Base-by-base conservation (phyloP, 2,797 vertebrate genomes). In the Poeciliopsis paucimaculata region DNA sequence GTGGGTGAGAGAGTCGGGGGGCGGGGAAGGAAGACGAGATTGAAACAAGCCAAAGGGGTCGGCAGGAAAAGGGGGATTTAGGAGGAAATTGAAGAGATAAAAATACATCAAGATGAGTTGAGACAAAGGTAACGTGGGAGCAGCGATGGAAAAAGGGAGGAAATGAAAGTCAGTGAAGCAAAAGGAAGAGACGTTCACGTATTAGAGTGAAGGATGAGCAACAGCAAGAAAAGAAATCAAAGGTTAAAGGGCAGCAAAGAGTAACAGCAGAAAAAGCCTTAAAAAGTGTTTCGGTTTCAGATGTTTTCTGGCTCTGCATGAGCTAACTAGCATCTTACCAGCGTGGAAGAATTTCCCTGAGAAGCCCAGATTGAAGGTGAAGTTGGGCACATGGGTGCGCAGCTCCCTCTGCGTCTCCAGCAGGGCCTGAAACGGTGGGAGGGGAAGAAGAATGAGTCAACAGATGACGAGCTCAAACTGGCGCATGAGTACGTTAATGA, bases 281-380 rank as follows among this genome's bases (percentile, higher is more conserved):
- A 15, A 55, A 36, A 77, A 39, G 36, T 8, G 28, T 28, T 39
- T 77, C 39, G 9, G 53, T 64, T 72, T 16, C 39, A 60, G 7
- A 55, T 5, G 2, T n/a, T 45, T 39, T 81, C 41, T 78, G 18
- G 46, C 68, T 70, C 76, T 7, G 76, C 53, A 12, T 3, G 16
- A n/a, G n/a, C 0, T 4, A 62, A 66, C 55, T 15, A 28, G 60
- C 62, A 10, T 76, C 96, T 93, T 93, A 99, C 98, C 98, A 87
- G 98, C 98, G 88, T 99, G 98, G 93, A 98, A 99, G 95, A 99
- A 99, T 96, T 99, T 99, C 94, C 98, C 98, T 93, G 98, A 99
- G 96, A 98, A 99, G 92, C 98, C 98, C 94, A 99, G 96, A 96
- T 99, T 99, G 96, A 99, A 99, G 92, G 98, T 99, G 96, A 99